phyloP scores from a whole-genome alignment of 1,140 invertebrate species.

The Neodiprion fabricii region DNA sequence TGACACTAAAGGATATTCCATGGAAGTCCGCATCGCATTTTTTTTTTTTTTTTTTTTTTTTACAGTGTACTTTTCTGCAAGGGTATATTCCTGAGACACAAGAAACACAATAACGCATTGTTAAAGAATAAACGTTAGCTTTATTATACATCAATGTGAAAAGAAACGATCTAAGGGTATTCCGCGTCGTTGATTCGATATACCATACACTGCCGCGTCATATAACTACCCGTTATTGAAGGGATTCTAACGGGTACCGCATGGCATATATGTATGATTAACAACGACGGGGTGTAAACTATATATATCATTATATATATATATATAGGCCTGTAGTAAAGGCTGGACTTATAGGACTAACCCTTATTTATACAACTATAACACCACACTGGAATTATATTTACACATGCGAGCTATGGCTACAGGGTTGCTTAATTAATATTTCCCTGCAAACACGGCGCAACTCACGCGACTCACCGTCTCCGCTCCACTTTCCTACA shows the following conservation, averaged over 20 bases:
- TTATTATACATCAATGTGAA: conserved; percentile 50
- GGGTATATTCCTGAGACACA: too few species aligned
- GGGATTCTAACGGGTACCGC: too few species aligned
- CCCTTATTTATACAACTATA: conserved; percentile 12
- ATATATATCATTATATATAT: background rate
- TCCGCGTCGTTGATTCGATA: conserved; percentile 20
- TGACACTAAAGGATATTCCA: too few species aligned
- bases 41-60: too few species aligned
- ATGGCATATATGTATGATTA: too few species aligned
- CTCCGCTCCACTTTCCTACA: background rate
- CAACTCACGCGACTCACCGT: background rate
- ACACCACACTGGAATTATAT: conserved; percentile 26
- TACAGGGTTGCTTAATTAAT: conserved; percentile 33
- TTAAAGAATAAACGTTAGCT: conserved; percentile 49
- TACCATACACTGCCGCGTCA: background rate
- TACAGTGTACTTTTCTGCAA: background rate
- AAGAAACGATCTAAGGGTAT: conserved; percentile 43
- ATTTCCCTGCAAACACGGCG: conserved; percentile 30
- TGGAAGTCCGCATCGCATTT: too few species aligned
- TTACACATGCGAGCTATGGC: conserved; percentile 25
- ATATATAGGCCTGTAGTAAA: background rate
- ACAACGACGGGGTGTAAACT: too few species aligned
- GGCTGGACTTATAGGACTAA: background rate
- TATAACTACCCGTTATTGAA: background rate
- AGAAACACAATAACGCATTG: background rate